phyloP scores from a whole-genome alignment of 2,113 vertebrate species.

The Oxyruncus cristatus region DNA sequence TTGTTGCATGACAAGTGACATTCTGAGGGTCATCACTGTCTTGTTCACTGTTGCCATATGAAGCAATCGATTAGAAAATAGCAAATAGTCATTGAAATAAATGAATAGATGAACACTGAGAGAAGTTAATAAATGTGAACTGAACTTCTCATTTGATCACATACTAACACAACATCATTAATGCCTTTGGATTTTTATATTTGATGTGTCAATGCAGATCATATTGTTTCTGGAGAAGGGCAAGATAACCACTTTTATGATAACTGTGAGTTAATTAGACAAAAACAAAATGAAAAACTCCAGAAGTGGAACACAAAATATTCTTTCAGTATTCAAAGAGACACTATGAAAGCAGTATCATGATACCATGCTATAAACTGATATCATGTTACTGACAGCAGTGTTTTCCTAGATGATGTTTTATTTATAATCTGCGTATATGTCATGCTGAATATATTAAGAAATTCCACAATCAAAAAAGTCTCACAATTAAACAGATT shows the following conservation, averaged over 20 bases:
- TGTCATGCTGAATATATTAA: background rate
- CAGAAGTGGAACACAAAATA: background rate
- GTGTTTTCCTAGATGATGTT: background rate
- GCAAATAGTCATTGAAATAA: background rate
- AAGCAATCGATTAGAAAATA: background rate
- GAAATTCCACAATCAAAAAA: background rate
- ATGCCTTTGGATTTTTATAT: background rate
- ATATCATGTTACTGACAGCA: background rate
- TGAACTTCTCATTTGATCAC: background rate
- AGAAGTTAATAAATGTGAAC: background rate
- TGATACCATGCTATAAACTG: background rate
- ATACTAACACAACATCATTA: background rate
- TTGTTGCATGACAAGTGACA: background rate
- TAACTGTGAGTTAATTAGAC: background rate
- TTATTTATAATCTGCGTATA: background rate
- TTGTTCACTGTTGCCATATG: background rate
- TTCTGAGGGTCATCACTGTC: background rate
- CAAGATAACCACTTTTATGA: background rate
- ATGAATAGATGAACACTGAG: background rate
- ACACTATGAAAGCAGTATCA: background rate
- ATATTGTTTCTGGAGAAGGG: background rate
- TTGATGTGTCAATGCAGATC: background rate
- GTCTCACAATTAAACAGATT: background rate
- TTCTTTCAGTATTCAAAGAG: background rate
- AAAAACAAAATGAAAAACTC: background rate